phyloP scores from a whole-genome alignment of 2,888 invertebrate genomes.

The Anorthoa munda region DNA sequence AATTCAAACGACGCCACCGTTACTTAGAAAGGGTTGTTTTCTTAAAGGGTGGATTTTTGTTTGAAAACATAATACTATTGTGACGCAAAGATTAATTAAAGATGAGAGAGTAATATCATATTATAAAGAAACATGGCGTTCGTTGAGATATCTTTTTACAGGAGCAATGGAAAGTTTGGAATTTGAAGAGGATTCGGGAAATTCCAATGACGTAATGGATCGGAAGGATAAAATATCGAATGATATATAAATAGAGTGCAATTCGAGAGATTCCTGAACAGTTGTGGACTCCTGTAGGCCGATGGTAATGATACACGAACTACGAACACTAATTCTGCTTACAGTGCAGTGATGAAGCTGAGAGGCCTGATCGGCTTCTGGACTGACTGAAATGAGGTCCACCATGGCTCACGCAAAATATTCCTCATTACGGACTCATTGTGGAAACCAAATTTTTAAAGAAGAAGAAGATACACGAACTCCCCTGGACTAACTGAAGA shows the following conservation, averaged over 20 bases:
- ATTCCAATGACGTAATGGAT: not conserved
- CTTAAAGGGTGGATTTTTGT: conserved; percentile 68
- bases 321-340: no score
- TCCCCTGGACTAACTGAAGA: no score
- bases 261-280: no score
- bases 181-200: not conserved
- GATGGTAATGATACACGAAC: no score
- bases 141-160: conserved; percentile 50
- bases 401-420: no score
- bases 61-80: conserved; percentile 73
- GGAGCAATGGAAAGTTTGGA: conserved; percentile 20
- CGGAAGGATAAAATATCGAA: not conserved
- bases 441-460: no score
- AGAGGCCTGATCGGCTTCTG: no score
- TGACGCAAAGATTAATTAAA: conserved; percentile 68
- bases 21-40: conserved; percentile 65
- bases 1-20: conserved; percentile 54
- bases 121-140: conserved; percentile 55
- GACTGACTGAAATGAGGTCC: no score
- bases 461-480: no score
- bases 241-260: not conserved
- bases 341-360: no score
- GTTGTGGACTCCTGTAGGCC: no score
- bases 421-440: no score
- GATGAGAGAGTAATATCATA: conserved; percentile 63